Base-by-base conservation (phyloP, 2,888 invertebrate species). In the Phaedon cochleariae region DNA sequence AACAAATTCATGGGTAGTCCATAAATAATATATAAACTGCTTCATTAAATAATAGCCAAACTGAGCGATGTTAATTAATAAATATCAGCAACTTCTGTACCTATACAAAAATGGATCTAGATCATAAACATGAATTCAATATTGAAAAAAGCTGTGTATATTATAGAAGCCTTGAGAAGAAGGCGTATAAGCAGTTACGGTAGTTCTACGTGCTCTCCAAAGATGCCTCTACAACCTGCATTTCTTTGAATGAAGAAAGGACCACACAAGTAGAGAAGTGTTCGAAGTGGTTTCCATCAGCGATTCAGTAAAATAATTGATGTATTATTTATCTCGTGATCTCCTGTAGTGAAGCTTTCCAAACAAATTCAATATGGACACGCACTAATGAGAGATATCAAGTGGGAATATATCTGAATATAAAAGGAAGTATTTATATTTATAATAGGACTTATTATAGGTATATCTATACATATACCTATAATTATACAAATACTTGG, bases 181-280 rank as follows among this genome's bases (percentile, higher is more conserved):
- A 4, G 41, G 15, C n/a, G 41, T n/a, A n/a, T n/a, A n/a, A n/a
- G n/a, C n/a, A n/a, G n/a, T n/a, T n/a, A n/a, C n/a, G n/a, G 5
- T 34, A 12, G 34, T 65, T 61, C 18, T 21, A 20, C 12, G 31
- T 57, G 55, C 52, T 31, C 49, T 57, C 65, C 21, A 45, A 55
- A 65, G 65, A 62, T 65, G 65, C 62, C 62, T 62, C 62, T 62
- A 18, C 53, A 34, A 57, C 62, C 26, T 41, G 52, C 45, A 21
- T 60, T 59, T 58, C 62, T 62, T 57, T 58, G 61, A 52, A 68
- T 41, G 6, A 41, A 12, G 4, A 15, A n/a, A 6, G 15, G 73
- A 74, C 74, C 74, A 74, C 74, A 74, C 74, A 74, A 67, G 73
- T 60, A 60, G 74, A 69, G 54, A n/a, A n/a, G n/a, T n/a, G 57